These are phyloP conservation scores for Leptobrachium leishanense DNA, from an alignment of 2,113 vertebrate species.

Conservation along the genomic window DNA sequence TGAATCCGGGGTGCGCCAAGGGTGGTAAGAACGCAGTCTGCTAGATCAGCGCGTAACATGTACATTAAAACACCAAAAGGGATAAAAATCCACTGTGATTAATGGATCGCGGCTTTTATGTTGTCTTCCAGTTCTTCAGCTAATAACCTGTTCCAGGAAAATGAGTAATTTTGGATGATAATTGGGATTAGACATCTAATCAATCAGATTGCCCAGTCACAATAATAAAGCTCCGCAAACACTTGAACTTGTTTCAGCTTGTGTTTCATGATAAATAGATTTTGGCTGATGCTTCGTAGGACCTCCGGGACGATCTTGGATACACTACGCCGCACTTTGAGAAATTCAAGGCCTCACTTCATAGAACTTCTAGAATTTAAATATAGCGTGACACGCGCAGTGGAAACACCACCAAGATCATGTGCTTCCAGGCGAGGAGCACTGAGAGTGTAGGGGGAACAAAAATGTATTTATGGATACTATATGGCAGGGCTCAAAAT, in stretches of 20 bases:
- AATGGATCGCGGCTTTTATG: conserved; percentile 20
- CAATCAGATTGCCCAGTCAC: conserved; percentile 18
- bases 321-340: too few species aligned
- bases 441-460: too few species aligned
- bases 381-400: too few species aligned
- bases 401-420: too few species aligned
- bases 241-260: conserved; percentile 1
- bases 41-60: conserved; percentile 12
- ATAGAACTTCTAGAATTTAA: too few species aligned
- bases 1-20: conserved; percentile 7
- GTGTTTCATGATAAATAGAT: neutral
- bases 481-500: too few species aligned
- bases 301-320: neutral
- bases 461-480: too few species aligned
- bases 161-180: conserved; percentile 10
- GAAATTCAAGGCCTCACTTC: too few species aligned
- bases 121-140: conserved; percentile 1
- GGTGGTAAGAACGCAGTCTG: conserved; percentile 8
- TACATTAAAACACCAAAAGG: neutral
- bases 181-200: conserved; percentile 22
- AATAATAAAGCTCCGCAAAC: conserved; percentile 12
- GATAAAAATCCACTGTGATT: neutral
- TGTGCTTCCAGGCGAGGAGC: too few species aligned
- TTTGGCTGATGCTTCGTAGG: neutral
- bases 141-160: conserved; percentile 6